A percentile compares a stretch with the other conserved stretches of the same genome.
phyloP scores from a whole-genome alignment of 1,140 invertebrate genomes.

The Coelopa frigida region DNA sequence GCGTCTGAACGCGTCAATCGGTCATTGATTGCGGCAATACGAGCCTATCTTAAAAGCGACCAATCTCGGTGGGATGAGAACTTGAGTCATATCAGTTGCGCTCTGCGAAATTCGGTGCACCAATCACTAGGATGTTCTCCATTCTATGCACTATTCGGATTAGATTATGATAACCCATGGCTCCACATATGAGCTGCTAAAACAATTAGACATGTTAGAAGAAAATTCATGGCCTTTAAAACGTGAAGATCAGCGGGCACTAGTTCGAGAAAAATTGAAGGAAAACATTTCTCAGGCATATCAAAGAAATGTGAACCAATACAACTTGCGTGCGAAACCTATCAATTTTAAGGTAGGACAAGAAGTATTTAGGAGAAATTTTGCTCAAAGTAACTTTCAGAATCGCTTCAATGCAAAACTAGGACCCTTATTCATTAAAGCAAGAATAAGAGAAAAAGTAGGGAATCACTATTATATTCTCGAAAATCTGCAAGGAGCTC shows the following conservation, averaged over 20 bases:
- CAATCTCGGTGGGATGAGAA: too few relatives aligned
- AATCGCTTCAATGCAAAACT: constrained; percentile 1
- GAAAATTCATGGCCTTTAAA: background rate
- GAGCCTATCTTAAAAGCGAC: too few relatives aligned
- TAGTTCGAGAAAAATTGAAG: background rate
- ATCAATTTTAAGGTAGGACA: constrained; percentile 1
- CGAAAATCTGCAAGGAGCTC: background rate
- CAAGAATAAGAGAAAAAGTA: background rate
- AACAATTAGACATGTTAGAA: constrained; percentile 1
- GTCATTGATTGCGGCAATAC: too few relatives aligned
- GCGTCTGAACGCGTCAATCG: too few relatives aligned
- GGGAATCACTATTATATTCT: constrained; percentile 3
- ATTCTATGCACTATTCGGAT: constrained; percentile 7
- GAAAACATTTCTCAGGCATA: constrained; percentile 3
- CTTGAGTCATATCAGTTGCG: too few relatives aligned
- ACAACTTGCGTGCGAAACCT: background rate
- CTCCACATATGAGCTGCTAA: constrained; percentile 4
- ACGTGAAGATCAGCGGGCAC: background rate
- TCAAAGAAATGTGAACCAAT: background rate
- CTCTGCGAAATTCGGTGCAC: too few relatives aligned
- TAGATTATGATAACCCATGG: constrained; percentile 13
- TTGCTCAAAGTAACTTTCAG: background rate
- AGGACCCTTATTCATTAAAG: background rate
- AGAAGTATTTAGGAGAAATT: constrained; percentile 4
- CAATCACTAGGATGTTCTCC: constrained; percentile 5